Evolutionary conservation across 2,888 invertebrate genomes (phyloP), one percentile per base, ranked within the genome.

Genomic region (Charanyca ferruginea): DNA sequence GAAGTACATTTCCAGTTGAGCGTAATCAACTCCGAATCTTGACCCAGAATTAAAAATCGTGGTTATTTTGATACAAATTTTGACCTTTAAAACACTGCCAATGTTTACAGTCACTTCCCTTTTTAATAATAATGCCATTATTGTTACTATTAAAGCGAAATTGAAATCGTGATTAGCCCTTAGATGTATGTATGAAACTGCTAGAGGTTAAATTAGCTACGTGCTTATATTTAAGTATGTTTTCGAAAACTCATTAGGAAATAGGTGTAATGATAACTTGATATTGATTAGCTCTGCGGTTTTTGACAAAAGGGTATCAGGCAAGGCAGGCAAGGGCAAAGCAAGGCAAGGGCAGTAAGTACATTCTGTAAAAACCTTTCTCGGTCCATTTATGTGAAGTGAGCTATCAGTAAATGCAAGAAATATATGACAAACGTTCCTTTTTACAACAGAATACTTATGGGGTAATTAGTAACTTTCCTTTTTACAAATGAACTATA

Each of bases 101-200:
- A 48, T 47, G 59, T 66, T 65, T 48, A 49, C 82, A 79, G 70
- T 78, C 81, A 81, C 76, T 81, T 80, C 75, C 81, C 48, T 67
- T 70, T 58, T 48, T 54, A 63, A 72, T 63, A 54, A 48, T 60
- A 49, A 28, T 68, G 38, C 22, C 32, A 41, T 44, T 68, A 62
- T 65, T 45, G 58, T 32, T 45, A 66, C 28, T 66, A 75, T 77
- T 55, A 64, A 55, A 55, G 38, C 4, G 60, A 65, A 79, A 80
- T 80, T 80, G 68, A 49, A 63, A 61, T 62, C 73, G 79, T 77
- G 62, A 68, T 55, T 58, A 66, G 77, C 79, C 79, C 79, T 79
- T 79, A 48, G 22, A 70, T 60, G 9, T 16, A 5, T 13, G 38
- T 47, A 42, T 51, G 32, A 20, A 51, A 48, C 16, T 23, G 47